Evolutionary conservation across 2,113 vertebrate species (phyloP).

Genomic region (Proterorhinus semilunaris): DNA sequence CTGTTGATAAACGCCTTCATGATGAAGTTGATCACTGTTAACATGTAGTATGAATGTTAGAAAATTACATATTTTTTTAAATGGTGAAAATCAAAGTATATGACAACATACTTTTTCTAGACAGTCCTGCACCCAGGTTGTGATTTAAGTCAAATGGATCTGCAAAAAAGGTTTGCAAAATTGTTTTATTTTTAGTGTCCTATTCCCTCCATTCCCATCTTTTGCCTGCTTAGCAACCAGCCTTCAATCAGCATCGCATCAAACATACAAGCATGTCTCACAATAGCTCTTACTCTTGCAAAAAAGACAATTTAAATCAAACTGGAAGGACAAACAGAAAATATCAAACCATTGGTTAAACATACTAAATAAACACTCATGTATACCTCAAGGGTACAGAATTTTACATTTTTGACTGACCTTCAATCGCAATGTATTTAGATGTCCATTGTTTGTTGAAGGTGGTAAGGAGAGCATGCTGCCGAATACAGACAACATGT

Average conservation of each 20-base stretch:
- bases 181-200: no score
- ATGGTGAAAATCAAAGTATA: no score
- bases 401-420: constrained; percentile 59
- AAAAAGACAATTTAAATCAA: no score
- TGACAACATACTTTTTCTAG: constrained; percentile 87
- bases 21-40: constrained; percentile 95
- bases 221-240: no score
- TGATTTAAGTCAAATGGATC: constrained; percentile 97
- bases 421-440: constrained; percentile 96
- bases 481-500: constrained; percentile 89
- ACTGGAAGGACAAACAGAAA: no score
- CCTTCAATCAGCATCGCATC: no score
- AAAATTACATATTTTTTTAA: no score
- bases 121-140: constrained; percentile 93
- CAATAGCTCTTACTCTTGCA: no score
- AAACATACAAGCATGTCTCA: no score
- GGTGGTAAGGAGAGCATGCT: constrained; percentile 87
- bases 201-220: no score
- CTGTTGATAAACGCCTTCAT: constrained; percentile 98
- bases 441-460: constrained; percentile 98
- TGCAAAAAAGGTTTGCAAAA: constrained; percentile 46
- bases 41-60: not conserved
- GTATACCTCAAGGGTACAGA: not conserved
- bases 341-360: no score
- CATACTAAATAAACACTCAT: not conserved